phyloP scores from a whole-genome alignment of 2,888 invertebrate genomes.

The Hyposoter dolosus region DNA sequence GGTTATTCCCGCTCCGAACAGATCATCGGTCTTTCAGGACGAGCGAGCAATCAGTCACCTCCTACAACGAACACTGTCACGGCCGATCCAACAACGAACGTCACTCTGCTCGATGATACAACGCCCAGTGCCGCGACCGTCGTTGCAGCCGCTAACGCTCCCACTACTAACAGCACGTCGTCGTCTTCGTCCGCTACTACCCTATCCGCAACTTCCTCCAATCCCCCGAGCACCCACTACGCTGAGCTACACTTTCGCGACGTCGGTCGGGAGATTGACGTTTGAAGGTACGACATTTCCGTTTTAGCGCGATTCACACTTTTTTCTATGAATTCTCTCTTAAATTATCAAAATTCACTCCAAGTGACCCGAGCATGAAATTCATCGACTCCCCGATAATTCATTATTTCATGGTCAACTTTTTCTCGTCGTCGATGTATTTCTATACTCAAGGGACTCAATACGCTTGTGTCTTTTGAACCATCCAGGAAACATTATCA shows the following conservation, averaged over 20 bases:
- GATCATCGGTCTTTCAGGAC: slow-evolving; percentile 22
- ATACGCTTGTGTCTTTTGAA: not conserved
- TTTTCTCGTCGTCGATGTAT: not conserved
- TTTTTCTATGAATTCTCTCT: not conserved
- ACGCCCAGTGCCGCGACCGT: slow-evolving; percentile 31
- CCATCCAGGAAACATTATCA: not conserved
- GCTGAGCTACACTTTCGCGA: slow-evolving; percentile 89
- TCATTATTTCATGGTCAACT: not conserved
- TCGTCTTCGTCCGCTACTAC: slow-evolving; percentile 63
- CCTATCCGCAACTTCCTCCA: slow-evolving; percentile 72
- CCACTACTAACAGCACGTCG: slow-evolving; percentile 59
- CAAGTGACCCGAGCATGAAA: not conserved
- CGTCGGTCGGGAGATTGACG: slow-evolving; percentile 89
- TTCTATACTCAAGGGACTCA: not conserved
- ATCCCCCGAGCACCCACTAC: slow-evolving; percentile 86
- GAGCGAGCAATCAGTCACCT: slow-evolving; percentile 35
- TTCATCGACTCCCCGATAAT: not conserved
- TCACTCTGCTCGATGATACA: slow-evolving; percentile 33
- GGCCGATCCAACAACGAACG: slow-evolving; percentile 34
- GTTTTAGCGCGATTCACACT: slow-evolving; percentile 16
- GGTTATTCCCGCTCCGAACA: slow-evolving; percentile 47
- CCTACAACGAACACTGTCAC: slow-evolving; percentile 14
- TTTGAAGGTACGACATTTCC: slow-evolving; percentile 85
- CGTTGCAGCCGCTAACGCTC: slow-evolving; percentile 51
- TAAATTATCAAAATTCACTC: not conserved